Conservation (phyloP, 2,888 invertebrate species). For the Pinctada fucata region DNA sequence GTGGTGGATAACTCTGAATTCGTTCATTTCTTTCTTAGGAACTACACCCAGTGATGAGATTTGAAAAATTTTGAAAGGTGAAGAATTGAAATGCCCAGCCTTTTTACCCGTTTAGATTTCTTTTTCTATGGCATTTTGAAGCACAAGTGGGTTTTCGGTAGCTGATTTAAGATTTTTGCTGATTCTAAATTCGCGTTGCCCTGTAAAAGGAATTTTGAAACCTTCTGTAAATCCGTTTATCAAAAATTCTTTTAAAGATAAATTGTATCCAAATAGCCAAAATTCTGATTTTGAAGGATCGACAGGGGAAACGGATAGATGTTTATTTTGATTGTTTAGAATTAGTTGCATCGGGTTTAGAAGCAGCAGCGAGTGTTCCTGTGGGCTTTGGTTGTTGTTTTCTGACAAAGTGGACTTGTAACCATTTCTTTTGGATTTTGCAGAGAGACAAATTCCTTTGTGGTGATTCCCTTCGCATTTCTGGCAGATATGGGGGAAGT, state of each 20-base stretch:
- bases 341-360: no score
- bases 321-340: background rate
- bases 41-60: slow-evolving; percentile 19
- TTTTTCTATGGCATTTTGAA: slow-evolving; percentile 11
- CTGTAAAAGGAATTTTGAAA: slow-evolving; percentile 14
- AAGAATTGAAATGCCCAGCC: slow-evolving; percentile 26
- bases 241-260: background rate
- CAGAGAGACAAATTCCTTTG: background rate
- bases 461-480: background rate
- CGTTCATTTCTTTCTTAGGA: slow-evolving; percentile 10
- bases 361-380: no score
- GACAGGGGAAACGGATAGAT: background rate
- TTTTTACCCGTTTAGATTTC: slow-evolving; percentile 22
- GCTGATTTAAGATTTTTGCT: slow-evolving; percentile 28
- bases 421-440: no score
- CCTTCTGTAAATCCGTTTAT: slow-evolving; percentile 27
- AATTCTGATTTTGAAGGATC: background rate
- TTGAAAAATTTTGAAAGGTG: slow-evolving; percentile 25
- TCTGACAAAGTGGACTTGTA: no score
- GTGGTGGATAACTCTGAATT: slow-evolving; percentile 31
- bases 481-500: background rate
- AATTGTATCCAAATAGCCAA: background rate
- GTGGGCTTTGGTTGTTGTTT: no score
- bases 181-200: background rate
- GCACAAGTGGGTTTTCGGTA: background rate